Percentiles rank a stretch among this genome's conserved stretches.
phyloP scores from a whole-genome alignment of 2,888 invertebrate genomes.

The Philonicus albiceps region DNA sequence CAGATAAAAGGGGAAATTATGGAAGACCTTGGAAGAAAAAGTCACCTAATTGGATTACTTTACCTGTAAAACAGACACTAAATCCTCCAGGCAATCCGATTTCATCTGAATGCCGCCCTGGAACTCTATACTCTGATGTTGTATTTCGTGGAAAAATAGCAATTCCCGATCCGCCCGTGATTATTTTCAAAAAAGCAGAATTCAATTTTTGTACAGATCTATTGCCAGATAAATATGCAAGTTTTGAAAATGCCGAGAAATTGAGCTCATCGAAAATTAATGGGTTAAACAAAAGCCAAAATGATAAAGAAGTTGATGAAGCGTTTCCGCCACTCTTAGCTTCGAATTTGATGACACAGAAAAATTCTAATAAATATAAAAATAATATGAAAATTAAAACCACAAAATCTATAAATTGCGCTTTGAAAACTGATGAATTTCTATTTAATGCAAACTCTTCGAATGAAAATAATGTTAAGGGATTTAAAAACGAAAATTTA shows the following conservation, averaged over 20 bases:
- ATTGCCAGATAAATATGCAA: background rate
- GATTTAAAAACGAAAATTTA: background rate
- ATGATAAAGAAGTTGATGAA: background rate
- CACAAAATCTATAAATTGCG: background rate
- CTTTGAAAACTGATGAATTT: background rate
- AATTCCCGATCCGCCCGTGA: background rate
- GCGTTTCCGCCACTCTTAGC: background rate
- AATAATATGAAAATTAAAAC: background rate
- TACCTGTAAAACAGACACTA: constrained; percentile 44
- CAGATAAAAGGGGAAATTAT: constrained; percentile 24
- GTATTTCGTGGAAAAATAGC: constrained; percentile 51
- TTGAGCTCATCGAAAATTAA: background rate
- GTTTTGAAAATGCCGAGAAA: background rate
- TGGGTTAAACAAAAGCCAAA: background rate
- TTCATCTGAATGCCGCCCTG: constrained; percentile 51
- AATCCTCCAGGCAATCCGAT: background rate
- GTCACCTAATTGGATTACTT: constrained; percentile 46
- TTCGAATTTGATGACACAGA: background rate
- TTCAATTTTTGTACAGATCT: background rate
- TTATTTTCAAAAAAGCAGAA: background rate
- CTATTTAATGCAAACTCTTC: background rate
- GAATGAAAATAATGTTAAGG: background rate
- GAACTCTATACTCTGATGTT: constrained; percentile 53
- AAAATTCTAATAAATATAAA: background rate
- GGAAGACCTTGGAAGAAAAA: constrained; percentile 47